Percentiles rank a stretch among this genome's conserved stretches.
These are phyloP conservation scores for Drosophila meridionalis DNA, from an alignment of 2,888 invertebrate genomes.

Conservation along the genomic window DNA sequence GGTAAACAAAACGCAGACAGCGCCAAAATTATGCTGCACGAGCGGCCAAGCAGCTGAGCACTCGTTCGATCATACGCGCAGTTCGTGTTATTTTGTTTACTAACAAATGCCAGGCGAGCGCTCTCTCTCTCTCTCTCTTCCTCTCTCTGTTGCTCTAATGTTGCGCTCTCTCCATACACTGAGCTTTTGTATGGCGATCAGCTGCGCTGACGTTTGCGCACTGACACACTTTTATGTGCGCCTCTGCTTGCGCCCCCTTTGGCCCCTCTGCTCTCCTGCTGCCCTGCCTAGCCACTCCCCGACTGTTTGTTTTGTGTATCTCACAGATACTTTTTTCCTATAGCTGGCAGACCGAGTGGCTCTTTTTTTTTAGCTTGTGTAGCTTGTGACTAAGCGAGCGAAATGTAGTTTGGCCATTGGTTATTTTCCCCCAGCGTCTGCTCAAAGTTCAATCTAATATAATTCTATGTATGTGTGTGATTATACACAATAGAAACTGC, in stretches of 20 bases:
- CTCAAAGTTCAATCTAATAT: slow-evolving; percentile 66
- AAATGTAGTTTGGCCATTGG: slow-evolving; percentile 45
- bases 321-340: slow-evolving; percentile 48
- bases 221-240: slow-evolving; percentile 71
- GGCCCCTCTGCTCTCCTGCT: background rate
- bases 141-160: slow-evolving; percentile 4
- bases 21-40: slow-evolving; percentile 70
- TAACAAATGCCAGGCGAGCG: slow-evolving; percentile 61
- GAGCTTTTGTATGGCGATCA: slow-evolving; percentile 58
- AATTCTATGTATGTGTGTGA: slow-evolving; percentile 14
- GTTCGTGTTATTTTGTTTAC: slow-evolving; percentile 78
- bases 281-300: background rate
- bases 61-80: slow-evolving; percentile 62
- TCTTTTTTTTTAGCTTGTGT: slow-evolving; percentile 43
- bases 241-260: background rate
- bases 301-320: slow-evolving; percentile 43
- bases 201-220: slow-evolving; percentile 78
- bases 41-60: slow-evolving; percentile 69
- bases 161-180: background rate
- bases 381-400: slow-evolving; percentile 64
- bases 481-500: slow-evolving; percentile 47
- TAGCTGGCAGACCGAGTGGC: slow-evolving; percentile 70
- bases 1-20: slow-evolving; percentile 59
- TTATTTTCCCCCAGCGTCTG: slow-evolving; percentile 37
- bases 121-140: slow-evolving; percentile 10